Percentiles rank a stretch among this genome's conserved stretches.
Evolutionary conservation across 2,888 invertebrate genomes (phyloP).

Genomic region (Malthinus flaveolus): DNA sequence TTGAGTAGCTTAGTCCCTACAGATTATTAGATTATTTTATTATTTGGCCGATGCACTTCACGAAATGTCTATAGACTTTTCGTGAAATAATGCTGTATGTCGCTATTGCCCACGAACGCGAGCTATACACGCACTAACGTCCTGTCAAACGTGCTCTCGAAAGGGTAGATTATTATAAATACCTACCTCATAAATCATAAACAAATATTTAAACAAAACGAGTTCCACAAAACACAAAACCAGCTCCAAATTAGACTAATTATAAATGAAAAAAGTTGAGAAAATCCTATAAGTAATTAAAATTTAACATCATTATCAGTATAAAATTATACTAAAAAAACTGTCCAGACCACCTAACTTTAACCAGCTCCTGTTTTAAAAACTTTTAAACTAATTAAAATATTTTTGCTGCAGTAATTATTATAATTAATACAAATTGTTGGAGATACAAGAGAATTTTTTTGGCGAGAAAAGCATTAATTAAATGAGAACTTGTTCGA

Average conservation of each 20-base stretch:
- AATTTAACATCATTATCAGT: slow-evolving; percentile 23
- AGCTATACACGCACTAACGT: too few relatives aligned
- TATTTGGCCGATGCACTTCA: too few relatives aligned
- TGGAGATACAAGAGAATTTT: slow-evolving; percentile 36
- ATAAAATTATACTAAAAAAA: slow-evolving; percentile 19
- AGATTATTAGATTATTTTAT: too few relatives aligned
- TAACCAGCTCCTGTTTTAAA: slow-evolving; percentile 30
- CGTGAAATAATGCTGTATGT: too few relatives aligned
- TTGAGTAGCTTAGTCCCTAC: too few relatives aligned
- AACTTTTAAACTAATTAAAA: slow-evolving; percentile 44
- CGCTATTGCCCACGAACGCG: too few relatives aligned
- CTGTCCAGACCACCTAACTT: slow-evolving; percentile 37
- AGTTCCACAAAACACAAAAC: slow-evolving; percentile 1
- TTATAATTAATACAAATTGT: slow-evolving; percentile 50
- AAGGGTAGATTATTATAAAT: background rate
- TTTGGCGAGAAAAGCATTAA: slow-evolving; percentile 30
- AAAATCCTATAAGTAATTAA: slow-evolving; percentile 24
- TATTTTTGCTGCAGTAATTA: slow-evolving; percentile 43
- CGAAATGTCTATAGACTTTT: too few relatives aligned
- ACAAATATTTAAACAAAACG: background rate
- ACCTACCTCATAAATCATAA: background rate
- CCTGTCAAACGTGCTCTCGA: too few relatives aligned
- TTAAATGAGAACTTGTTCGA: slow-evolving; percentile 18
- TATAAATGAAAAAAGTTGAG: slow-evolving; percentile 15
- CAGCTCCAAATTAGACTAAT: background rate